Evolutionary conservation across 2,888 invertebrate species (phyloP).

Genomic region (Exocentrus adspersus): DNA sequence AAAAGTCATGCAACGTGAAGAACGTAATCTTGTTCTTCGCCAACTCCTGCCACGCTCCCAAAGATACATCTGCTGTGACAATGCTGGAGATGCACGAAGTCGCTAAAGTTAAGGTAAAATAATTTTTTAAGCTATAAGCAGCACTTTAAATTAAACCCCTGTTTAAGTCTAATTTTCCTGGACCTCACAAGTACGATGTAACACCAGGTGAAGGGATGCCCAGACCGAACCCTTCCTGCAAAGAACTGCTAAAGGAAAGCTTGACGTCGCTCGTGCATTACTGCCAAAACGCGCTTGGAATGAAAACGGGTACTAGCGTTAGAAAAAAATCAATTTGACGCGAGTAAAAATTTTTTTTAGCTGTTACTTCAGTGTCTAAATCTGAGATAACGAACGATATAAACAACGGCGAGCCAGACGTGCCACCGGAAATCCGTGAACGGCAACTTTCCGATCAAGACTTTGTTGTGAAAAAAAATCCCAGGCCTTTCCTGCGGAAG

Average conservation of each 20-base stretch:
- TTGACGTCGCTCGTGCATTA: slow-evolving; percentile 50
- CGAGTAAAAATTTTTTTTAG: slow-evolving; percentile 25
- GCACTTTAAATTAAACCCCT: too few species aligned
- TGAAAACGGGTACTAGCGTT: slow-evolving; percentile 52
- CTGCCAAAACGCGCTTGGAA: slow-evolving; percentile 50
- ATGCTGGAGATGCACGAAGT: slow-evolving; percentile 43
- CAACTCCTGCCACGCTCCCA: slow-evolving; percentile 32
- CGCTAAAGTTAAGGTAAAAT: slow-evolving; percentile 39
- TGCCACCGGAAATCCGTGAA: slow-evolving; percentile 2
- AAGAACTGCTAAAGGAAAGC: slow-evolving; percentile 45
- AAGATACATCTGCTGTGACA: slow-evolving; percentile 35
- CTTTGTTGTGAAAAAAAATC: slow-evolving; percentile 8
- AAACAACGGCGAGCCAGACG: slow-evolving; percentile 14
- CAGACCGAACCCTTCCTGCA: slow-evolving; percentile 41
- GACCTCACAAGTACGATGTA: not conserved
- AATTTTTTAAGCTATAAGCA: not conserved
- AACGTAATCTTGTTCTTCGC: slow-evolving; percentile 49
- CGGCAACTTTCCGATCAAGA: not conserved
- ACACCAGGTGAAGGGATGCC: not conserved
- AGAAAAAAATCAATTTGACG: too few species aligned
- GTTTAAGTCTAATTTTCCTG: slow-evolving; percentile 10
- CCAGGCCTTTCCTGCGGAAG: not conserved
- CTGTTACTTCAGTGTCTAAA: slow-evolving; percentile 33
- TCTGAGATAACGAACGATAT: slow-evolving; percentile 16
- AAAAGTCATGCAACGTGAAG: slow-evolving; percentile 26